These are phyloP conservation scores for Cacatua alba DNA, from an alignment of 2,113 vertebrate species.

Conservation along the genomic window DNA sequence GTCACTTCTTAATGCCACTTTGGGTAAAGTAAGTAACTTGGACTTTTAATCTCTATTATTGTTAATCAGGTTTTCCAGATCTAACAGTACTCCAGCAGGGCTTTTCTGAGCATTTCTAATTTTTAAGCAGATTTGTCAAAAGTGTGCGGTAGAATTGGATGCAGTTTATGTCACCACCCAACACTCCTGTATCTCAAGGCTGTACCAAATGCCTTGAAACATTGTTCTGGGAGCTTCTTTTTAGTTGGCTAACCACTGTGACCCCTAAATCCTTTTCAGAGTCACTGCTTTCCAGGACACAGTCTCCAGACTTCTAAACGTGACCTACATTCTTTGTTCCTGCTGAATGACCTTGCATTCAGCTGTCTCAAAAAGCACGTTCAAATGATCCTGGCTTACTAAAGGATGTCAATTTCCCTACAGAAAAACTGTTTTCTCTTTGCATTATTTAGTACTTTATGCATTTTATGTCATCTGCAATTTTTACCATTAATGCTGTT, in stretches of 20 bases:
- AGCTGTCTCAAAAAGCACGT: slow-evolving; percentile 37
- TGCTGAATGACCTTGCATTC: slow-evolving; percentile 61
- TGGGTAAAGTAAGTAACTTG: background rate
- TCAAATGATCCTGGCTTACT: slow-evolving; percentile 3
- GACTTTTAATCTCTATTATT: background rate
- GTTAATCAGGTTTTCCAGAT: background rate
- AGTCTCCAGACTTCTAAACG: slow-evolving; percentile 38
- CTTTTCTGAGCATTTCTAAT: background rate
- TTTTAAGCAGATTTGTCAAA: background rate
- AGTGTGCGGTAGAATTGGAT: background rate
- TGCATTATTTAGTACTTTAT: slow-evolving; percentile 56
- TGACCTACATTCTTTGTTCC: slow-evolving; percentile 69
- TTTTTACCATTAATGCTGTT: background rate
- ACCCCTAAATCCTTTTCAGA: slow-evolving; percentile 59
- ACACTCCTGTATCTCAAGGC: background rate
- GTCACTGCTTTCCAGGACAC: slow-evolving; percentile 54
- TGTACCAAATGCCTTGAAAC: background rate
- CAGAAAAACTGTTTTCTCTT: slow-evolving; percentile 5
- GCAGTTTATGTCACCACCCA: background rate
- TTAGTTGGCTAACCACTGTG: slow-evolving; percentile 29
- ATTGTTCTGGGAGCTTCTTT: slow-evolving; percentile 5
- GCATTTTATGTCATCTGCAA: slow-evolving; percentile 27
- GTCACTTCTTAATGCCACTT: background rate
- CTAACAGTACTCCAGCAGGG: background rate
- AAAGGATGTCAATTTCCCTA: slow-evolving; percentile 35